Evolutionary conservation across 2,888 invertebrate species (phyloP).

Genomic region (Baronia brevicornis): DNA sequence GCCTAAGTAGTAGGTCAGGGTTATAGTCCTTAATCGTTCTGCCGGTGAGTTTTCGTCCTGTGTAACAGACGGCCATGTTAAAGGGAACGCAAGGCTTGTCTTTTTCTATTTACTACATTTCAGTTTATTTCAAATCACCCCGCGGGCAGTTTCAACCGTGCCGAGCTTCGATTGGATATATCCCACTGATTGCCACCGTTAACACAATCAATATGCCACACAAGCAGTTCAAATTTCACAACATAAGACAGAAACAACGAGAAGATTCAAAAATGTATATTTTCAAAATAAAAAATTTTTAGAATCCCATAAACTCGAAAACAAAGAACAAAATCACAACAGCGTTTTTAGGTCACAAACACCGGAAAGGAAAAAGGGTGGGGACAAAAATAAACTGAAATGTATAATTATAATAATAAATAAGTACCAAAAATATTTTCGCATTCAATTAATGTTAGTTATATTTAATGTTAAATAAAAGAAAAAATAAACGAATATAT

Average conservation of each 20-base stretch:
- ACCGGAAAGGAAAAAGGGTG: slow-evolving; percentile 42
- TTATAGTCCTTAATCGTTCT: slow-evolving; percentile 67
- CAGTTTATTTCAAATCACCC: slow-evolving; percentile 65
- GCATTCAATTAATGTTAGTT: slow-evolving; percentile 61
- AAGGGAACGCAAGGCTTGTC: slow-evolving; percentile 21
- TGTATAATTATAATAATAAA: slow-evolving; percentile 67
- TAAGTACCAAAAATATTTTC: slow-evolving; percentile 53
- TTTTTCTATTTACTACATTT: slow-evolving; percentile 51
- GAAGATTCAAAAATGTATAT: slow-evolving; percentile 17
- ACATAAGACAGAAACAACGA: slow-evolving; percentile 25
- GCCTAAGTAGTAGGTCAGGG: slow-evolving; percentile 49
- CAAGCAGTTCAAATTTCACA: no score
- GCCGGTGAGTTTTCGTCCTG: slow-evolving; percentile 62
- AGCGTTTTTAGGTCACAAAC: slow-evolving; percentile 39
- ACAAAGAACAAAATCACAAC: slow-evolving; percentile 36
- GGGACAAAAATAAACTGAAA: slow-evolving; percentile 72
- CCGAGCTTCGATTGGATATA: slow-evolving; percentile 3
- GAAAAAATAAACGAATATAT: slow-evolving; percentile 12
- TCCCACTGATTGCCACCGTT: slow-evolving; percentile 47
- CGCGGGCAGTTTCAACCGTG: slow-evolving; percentile 19
- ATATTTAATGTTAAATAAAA: slow-evolving; percentile 20
- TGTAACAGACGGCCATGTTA: slow-evolving; percentile 32
- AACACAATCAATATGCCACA: slow-evolving; percentile 57
- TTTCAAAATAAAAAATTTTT: slow-evolving; percentile 9
- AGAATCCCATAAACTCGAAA: slow-evolving; percentile 14